phyloP scores from a whole-genome alignment of 2,113 vertebrate genomes.

The Myrmecophaga tridactyla region DNA sequence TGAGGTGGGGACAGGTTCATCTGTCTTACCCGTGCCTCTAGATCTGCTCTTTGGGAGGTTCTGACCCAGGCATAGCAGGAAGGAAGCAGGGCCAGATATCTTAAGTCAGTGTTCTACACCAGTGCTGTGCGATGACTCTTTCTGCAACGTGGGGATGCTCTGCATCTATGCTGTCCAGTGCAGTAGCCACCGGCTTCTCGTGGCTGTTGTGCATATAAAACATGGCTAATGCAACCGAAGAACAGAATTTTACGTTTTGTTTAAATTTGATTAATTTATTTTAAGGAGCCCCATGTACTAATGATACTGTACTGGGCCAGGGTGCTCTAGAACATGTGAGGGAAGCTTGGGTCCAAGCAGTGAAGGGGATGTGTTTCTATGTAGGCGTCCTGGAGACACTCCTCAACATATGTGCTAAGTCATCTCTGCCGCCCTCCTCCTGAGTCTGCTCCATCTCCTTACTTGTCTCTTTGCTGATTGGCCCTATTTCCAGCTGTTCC shows the following conservation, averaged over 20 bases:
- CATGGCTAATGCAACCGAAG: accelerated
- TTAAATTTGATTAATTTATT: background rate
- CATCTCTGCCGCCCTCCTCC: accelerated
- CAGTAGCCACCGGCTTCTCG: accelerated
- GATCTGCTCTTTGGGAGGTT: background rate
- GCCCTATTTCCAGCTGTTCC: too few species aligned
- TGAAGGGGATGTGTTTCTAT: background rate
- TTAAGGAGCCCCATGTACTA: accelerated
- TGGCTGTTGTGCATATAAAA: accelerated
- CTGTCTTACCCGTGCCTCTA: background rate
- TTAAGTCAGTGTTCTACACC: background rate
- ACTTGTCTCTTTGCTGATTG: background rate
- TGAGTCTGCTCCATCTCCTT: too few species aligned
- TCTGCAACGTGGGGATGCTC: accelerated
- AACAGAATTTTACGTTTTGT: background rate
- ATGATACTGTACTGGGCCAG: background rate
- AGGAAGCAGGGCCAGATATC: background rate
- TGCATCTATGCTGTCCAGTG: accelerated
- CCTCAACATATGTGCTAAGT: accelerated
- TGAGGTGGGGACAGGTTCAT: background rate
- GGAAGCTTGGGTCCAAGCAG: too few species aligned
- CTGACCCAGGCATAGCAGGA: accelerated
- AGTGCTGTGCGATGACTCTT: background rate
- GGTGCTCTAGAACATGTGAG: background rate
- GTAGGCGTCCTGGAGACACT: background rate